These are phyloP conservation scores for Carpatolechia fugitivella DNA, from an alignment of 2,888 invertebrate species.

Conservation along the genomic window DNA sequence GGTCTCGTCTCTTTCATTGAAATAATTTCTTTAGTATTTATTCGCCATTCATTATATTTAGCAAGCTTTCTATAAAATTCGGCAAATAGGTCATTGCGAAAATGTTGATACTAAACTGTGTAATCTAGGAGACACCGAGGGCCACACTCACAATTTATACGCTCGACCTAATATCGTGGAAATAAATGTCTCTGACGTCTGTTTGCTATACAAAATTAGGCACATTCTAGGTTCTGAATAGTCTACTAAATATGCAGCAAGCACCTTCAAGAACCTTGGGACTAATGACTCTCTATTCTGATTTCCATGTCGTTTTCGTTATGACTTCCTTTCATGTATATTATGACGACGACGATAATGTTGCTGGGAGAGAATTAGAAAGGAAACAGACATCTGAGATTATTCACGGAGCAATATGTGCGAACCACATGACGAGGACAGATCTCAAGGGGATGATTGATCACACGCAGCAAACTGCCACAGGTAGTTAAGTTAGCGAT, in stretches of 20 bases:
- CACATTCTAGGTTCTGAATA: constrained; percentile 2
- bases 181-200: constrained; percentile 9
- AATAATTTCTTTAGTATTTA: neutral
- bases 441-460: constrained; percentile 43
- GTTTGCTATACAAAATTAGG: neutral
- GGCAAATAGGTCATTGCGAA: constrained; percentile 6
- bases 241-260: constrained; percentile 5
- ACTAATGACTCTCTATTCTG: neutral
- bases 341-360: neutral
- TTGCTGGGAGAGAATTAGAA: neutral
- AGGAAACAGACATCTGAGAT: constrained; percentile 21
- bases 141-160: constrained; percentile 23
- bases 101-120: constrained; percentile 10
- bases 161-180: constrained; percentile 13
- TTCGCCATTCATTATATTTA: neutral
- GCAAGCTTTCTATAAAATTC: neutral
- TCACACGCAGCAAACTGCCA: constrained; percentile 31
- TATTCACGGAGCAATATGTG: constrained; percentile 43
- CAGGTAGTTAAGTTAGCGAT: constrained; percentile 36
- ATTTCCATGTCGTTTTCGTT: neutral
- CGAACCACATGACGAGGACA: constrained; percentile 10
- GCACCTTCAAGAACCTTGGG: neutral
- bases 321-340: neutral
- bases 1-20: no score
- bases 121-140: constrained; percentile 2